phyloP scores from a whole-genome alignment of 2,797 vertebrate species.

The Buceros bicornis region DNA sequence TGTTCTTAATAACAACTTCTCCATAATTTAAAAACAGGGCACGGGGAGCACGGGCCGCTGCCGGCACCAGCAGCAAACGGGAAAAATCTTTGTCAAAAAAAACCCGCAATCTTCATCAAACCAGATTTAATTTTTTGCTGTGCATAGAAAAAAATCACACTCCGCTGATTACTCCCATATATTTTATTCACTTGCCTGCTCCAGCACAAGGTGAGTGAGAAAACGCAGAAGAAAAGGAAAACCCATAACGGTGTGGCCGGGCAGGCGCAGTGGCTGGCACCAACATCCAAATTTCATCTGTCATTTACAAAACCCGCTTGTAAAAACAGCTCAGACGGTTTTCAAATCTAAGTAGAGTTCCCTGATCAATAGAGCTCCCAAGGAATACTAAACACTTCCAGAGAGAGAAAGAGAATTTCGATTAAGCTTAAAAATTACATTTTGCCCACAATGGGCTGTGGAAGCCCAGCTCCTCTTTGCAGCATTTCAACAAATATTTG shows the following conservation, averaged over 20 bases:
- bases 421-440: background rate
- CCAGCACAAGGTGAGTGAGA: background rate
- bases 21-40: background rate
- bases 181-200: too few relatives aligned
- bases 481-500: background rate
- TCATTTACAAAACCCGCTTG: background rate
- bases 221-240: too few relatives aligned
- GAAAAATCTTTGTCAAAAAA: background rate
- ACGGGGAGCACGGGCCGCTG: background rate
- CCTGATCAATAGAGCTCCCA: background rate
- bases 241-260: accelerated
- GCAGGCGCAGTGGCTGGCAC: background rate
- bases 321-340: background rate
- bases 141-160: accelerated
- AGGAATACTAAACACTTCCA: background rate
- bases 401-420: background rate
- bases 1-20: background rate
- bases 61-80: accelerated
- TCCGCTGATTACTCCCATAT: accelerated
- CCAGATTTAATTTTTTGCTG: background rate
- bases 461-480: background rate
- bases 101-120: too few relatives aligned
- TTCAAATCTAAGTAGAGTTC: background rate
- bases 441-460: background rate
- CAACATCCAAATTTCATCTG: background rate